These are phyloP conservation scores for Andrena bucephala DNA, from an alignment of 2,888 invertebrate species.

Conservation along the genomic window DNA sequence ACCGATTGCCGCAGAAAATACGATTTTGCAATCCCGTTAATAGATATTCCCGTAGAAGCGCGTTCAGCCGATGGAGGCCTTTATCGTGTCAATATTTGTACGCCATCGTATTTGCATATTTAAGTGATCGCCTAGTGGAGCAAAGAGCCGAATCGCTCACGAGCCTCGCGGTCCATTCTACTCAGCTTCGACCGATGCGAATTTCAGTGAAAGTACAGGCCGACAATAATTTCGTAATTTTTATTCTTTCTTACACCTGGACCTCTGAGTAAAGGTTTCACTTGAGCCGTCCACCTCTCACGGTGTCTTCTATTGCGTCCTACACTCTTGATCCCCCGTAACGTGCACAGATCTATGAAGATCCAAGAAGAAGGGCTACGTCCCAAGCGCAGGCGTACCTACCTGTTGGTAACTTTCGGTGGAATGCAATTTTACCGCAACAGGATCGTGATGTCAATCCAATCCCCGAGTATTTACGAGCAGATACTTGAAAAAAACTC, in stretches of 20 bases:
- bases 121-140: constrained; percentile 18
- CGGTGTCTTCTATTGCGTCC: not conserved
- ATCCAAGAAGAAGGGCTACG: too few species aligned
- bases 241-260: constrained; percentile 39
- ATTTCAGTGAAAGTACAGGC: constrained; percentile 43
- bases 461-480: too few species aligned
- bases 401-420: too few species aligned
- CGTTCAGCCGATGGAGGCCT: not conserved
- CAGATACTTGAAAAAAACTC: too few species aligned
- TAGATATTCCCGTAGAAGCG: not conserved
- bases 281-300: not conserved
- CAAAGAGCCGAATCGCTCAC: not conserved
- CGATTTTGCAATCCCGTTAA: not conserved
- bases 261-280: constrained; percentile 27
- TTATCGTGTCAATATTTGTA: constrained; percentile 18
- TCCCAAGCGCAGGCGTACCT: too few species aligned
- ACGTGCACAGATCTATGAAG: too few species aligned
- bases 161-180: constrained; percentile 21
- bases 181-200: constrained; percentile 29
- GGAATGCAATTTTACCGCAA: too few species aligned
- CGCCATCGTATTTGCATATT: constrained; percentile 34
- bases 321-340: not conserved
- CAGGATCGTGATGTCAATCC: too few species aligned
- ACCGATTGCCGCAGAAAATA: not conserved
- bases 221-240: constrained; percentile 51